Evolutionary conservation across 2,888 invertebrate species (phyloP), one percentile per base, ranked within the genome.

Genomic region (Penaeus monodon): DNA sequence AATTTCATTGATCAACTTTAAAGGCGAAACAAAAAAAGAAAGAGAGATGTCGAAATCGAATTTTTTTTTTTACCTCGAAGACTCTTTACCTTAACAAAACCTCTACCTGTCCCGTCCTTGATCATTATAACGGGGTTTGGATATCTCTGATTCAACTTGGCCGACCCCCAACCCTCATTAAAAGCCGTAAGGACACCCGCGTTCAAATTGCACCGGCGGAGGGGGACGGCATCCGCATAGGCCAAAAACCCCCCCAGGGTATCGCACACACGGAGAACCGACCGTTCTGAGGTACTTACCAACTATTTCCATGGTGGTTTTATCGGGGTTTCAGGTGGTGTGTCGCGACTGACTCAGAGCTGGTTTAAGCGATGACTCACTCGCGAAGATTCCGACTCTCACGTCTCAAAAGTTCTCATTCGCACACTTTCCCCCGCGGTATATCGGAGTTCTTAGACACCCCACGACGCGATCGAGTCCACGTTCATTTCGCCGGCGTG

Each of bases 81-180:
- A 78, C n/a, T n/a, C 64, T n/a, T 78, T 78, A 76, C 64, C 29
- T 63, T 78, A n/a, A 78, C 17, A 29, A 29, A 63, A 20, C 27
- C 49, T 57, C 57, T 57, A 24, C 65, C 65, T 64, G 20, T 24
- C 64, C 73, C 73, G 73, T 73, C 73, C 73, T 24, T 27, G 49
- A 49, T 49, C 81, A n/a, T 57, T 81, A 70, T 81, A 81, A 57
- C 81, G 81, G 81, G 81, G 81, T 81, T 81, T 79, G 79, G 79
- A 79, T 63, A 79, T 79, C 79, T 57, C 79, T 27, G 79, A 57
- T 65, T 44, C 27, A 70, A 38, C 17, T 81, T 81, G 81, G 81
- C 81, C 27, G 27, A 24, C 14, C 24, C 81, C 81, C 81, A 81
- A 81, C 33, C 44, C 29, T 29, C 17, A 6, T 22, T 3, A 33